Base-by-base conservation (phyloP, 2,797 vertebrate genomes). In the Lophotriccus pileatus region DNA sequence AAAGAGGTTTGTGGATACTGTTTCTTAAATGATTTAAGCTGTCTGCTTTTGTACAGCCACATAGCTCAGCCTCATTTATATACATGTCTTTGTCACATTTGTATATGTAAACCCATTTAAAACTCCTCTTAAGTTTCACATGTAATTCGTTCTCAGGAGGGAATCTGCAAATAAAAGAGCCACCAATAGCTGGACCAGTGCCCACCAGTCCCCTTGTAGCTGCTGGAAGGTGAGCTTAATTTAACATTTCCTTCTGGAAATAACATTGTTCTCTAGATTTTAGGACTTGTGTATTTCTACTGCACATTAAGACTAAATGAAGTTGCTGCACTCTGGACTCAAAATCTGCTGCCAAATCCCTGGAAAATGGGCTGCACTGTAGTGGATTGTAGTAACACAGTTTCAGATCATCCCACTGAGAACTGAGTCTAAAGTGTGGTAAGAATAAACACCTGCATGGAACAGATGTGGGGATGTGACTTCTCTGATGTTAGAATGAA, bases 11-110 rank as follows among this genome's bases (percentile, higher is more conserved):
- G 78, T 53, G 34, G 30, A 12, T 82, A 18, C 44, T 34, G 6
- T 53, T 93, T 87, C 87, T 68, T 73, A 81, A 73, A 74, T 87
- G 5, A 76, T 87, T 93, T 87, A 82, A 82, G 34, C 34, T 90
- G 23, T 37, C 73, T 81, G 41, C 39, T 86, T n/a, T 86, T 73
- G 30, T 28, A 49, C 55, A 79, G 58, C 39, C 58, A 23, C 17
- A 2, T 53, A 53, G 19, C 62, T 86, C 69, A 59, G 58, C 69
- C 62, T 90, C 1, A 1, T 36, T 70, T 89, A 34, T 39, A 36
- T 49, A 39, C 1, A 0, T 80, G 87, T 80, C 44, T 75, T 72
- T 83, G 64, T 55, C 41, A 58, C 30, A 5, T 85, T 90, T 75
- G 58, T 83, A 4, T 66, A 27, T 87, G 49, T 47, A 91, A 92